Base-by-base conservation (phyloP, 1,140 invertebrate species). In the Cyclargus thomasi region DNA sequence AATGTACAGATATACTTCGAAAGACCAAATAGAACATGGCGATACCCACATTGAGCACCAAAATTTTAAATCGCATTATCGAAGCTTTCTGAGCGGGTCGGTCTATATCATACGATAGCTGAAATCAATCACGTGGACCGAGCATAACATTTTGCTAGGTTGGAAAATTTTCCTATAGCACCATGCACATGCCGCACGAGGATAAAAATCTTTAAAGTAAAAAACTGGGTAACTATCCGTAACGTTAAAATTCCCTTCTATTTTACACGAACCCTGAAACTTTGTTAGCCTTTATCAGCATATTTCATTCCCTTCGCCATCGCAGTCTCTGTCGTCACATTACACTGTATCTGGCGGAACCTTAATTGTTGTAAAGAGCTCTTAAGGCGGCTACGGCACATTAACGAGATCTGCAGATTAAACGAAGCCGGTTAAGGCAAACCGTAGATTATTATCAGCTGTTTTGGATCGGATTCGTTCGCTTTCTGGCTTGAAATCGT, bases 361-460 rank as follows among this genome's bases (percentile, higher is more conserved):
- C 55, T 59, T 59, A 59, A 59, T 59, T 59, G 20, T 11, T 59
- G 18, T 55, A 59, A 59, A 59, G 55, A 59, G 17, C 55, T 22
- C 55, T 59, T 55, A 59, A 21, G 20, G 55, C 55, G 7, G 18
- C 55, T 20, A n/a, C 20, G 17, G 17, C 20, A 59, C 55, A 20
- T 20, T 59, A 59, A 59, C 55, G 55, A 59, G 55, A 59, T 59
- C 55, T 10, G 6, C 18, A 59, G 55, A 59, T 59, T 59, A 59
- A 59, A 59, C 17, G 55, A 20, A 17, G 17, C 55, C 18, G 55
- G 55, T 59, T 59, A 20, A 47, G 39, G 39, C 39, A 16, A 47
- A 47, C 39, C 39, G 39, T 47, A 16, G 39, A 47, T 47, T 16
- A 11, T 47, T 47, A 47, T 47, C 39, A 47, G 39, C 39, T 47